These are phyloP conservation scores for Trissoscelio sp. DNA, from an alignment of 2,888 invertebrate species.

Conservation along the genomic window DNA sequence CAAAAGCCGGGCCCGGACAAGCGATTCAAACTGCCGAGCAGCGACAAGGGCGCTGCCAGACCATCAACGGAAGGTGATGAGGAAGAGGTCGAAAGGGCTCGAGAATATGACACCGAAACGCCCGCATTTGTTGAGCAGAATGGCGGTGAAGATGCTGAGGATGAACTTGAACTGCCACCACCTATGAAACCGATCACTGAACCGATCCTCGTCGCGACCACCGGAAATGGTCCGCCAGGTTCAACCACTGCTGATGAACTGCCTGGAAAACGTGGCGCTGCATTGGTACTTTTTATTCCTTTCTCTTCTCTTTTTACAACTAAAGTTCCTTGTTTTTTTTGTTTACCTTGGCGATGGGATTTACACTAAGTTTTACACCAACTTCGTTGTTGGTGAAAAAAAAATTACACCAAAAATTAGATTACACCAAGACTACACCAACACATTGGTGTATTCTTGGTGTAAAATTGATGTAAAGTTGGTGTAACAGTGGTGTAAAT, in stretches of 20 bases:
- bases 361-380: too few relatives aligned
- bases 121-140: conserved; percentile 83
- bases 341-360: too few relatives aligned
- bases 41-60: conserved; percentile 74
- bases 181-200: conserved; percentile 98
- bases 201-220: conserved; percentile 83
- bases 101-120: conserved; percentile 76
- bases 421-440: too few relatives aligned
- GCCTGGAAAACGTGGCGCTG: conserved; percentile 80
- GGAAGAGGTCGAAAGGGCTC: conserved; percentile 82
- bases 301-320: conserved; percentile 3
- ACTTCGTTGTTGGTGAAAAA: too few relatives aligned
- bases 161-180: conserved; percentile 95
- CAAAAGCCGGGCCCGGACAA: conserved; percentile 92
- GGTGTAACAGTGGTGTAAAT: too few relatives aligned
- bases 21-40: conserved; percentile 88
- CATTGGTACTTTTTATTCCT: conserved; percentile 52
- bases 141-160: conserved; percentile 90
- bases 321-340: too few relatives aligned
- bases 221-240: conserved; percentile 79
- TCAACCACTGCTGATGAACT: conserved; percentile 80
- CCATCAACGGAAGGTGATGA: conserved; percentile 62
- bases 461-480: too few relatives aligned
- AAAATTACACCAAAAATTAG: too few relatives aligned
- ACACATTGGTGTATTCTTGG: too few relatives aligned